A percentile compares a stretch with the other conserved stretches of the same genome.
These are phyloP conservation scores for Phasianus colchicus DNA, from an alignment of 2,113 vertebrate species.

Conservation along the genomic window DNA sequence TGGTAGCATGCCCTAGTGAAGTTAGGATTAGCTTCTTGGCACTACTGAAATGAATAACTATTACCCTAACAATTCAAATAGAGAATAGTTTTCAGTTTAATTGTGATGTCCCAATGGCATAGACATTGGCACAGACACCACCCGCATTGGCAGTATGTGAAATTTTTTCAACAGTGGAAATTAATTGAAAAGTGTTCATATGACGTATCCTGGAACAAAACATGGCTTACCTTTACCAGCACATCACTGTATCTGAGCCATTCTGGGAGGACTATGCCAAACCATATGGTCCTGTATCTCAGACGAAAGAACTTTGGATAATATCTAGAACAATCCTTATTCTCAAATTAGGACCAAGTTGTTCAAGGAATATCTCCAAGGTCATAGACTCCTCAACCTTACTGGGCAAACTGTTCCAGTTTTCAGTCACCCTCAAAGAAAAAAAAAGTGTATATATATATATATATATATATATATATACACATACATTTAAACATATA, in stretches of 20 bases:
- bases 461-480: background rate
- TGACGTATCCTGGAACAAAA: background rate
- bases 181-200: background rate
- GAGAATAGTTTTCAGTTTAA: background rate
- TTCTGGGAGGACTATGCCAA: background rate
- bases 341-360: background rate
- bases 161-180: background rate
- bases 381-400: background rate
- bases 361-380: background rate
- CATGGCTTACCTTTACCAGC: background rate
- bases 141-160: background rate
- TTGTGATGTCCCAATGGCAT: background rate
- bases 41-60: background rate
- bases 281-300: background rate
- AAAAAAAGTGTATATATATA: background rate
- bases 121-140: background rate
- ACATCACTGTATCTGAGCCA: background rate
- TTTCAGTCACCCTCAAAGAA: background rate
- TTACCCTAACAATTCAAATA: background rate
- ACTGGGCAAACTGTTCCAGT: background rate
- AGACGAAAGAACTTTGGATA: background rate
- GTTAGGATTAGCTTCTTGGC: background rate
- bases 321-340: accelerated
- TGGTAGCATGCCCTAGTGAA: background rate
- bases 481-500: background rate